These are phyloP conservation scores for Pycnomerus fuliginosus DNA, from an alignment of 2,888 invertebrate genomes.

Conservation along the genomic window DNA sequence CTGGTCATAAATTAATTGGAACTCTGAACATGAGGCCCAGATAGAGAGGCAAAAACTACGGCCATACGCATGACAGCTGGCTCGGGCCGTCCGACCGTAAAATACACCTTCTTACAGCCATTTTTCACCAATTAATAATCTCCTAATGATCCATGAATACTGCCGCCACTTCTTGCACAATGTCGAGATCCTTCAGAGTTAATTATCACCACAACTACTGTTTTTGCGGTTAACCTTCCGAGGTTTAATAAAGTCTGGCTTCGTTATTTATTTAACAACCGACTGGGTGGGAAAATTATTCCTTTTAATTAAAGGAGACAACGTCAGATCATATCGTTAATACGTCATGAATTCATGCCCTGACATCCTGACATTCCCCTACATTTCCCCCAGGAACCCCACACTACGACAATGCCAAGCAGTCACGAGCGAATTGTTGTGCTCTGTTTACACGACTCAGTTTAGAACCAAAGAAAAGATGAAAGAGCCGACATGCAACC, in stretches of 20 bases:
- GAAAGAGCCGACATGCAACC: too few relatives aligned
- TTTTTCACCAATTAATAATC: constrained; percentile 15
- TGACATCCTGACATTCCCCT: constrained; percentile 10
- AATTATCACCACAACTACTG: constrained; percentile 9
- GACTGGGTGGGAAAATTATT: constrained; percentile 4
- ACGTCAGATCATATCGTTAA: constrained; percentile 11
- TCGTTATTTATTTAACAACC: constrained; percentile 9
- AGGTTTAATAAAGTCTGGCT: constrained; percentile 4
- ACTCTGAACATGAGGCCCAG: constrained; percentile 6
- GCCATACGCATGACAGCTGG: too few relatives aligned
- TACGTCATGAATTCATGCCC: constrained; percentile 14
- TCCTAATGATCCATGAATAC: constrained; percentile 15
- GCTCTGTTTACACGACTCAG: constrained; percentile 11
- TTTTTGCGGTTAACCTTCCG: constrained; percentile 13
- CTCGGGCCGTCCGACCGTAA: constrained; percentile 1
- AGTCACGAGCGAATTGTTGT: constrained; percentile 11
- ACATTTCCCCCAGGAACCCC: constrained; percentile 6
- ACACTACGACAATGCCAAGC: constrained; percentile 7
- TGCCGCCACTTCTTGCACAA: constrained; percentile 9
- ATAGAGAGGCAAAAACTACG: too few relatives aligned
- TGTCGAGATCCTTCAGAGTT: constrained; percentile 5
- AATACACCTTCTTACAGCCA: constrained; percentile 4
- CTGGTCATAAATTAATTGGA: constrained; percentile 18
- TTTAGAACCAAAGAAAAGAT: too few relatives aligned
- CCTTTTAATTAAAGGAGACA: constrained; percentile 13